Evolutionary conservation across 1,140 invertebrate species (phyloP), one percentile per base, ranked within the genome.

Genomic region (Nomia melanderi): DNA sequence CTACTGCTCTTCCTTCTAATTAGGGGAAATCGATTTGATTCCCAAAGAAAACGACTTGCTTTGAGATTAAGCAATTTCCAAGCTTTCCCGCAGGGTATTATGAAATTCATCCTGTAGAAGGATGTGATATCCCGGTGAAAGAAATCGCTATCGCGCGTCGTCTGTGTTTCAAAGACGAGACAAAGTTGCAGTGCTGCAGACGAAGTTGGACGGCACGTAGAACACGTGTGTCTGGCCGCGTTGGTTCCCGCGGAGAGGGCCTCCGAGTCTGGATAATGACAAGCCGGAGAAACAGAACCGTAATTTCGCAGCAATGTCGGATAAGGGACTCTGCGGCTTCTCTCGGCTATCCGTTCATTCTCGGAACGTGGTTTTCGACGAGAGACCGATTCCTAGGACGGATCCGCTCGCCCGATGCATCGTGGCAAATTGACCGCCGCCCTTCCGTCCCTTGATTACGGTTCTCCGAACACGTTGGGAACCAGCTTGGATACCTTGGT

Each of bases 251-350:
- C 9, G 36, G 25, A n/a, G 33, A 36, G 47, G 56, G 54, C 67
- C 77, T 33, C 41, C 25, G 27, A 53, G 33, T 31, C 47, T 47
- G 57, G 72, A 74, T 79, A 79, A 79, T 79, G 72, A 79, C 77
- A 79, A 79, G 72, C 33, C 56, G 41, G 33, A 31, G 72, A 27
- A 67, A 66, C 62, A 53, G 63, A 78, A 39, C 77, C 50, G 63
- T 79, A 79, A 79, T 79, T 79, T 82, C 57, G 25, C 65, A 54
- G 65, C n/a, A n/a, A n/a, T n/a, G n/a, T n/a, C 14, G 54, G 57
- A 27, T 59, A 66, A 62, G 56, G 70, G 23, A 31, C 57, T n/a
- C n/a, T n/a, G 59, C 0, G n/a, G 60, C 5, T n/a, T 50, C 47
- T 50, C 47, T n/a, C n/a, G 47, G 8, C 20, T 5, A 47, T 27